Conservation (phyloP, 2,113 vertebrate genomes). For the Callospermophilus lateralis region DNA sequence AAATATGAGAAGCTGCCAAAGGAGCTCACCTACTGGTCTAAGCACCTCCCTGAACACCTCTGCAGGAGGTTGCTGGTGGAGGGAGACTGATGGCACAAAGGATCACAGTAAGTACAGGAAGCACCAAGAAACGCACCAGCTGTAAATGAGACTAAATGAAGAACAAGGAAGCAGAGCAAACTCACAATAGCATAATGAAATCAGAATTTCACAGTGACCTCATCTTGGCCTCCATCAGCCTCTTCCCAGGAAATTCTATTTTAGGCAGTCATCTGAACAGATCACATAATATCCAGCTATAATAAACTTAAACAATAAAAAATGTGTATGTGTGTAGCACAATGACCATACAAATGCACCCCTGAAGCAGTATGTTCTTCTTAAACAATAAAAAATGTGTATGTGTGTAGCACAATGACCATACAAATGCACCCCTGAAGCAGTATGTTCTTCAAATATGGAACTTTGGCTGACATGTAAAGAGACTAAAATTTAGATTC, state of each 20-base stretch:
- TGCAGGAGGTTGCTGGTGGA: not conserved
- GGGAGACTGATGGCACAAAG: not conserved
- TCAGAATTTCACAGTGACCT: constrained; percentile 24
- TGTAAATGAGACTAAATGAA: not conserved
- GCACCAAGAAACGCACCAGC: not conserved
- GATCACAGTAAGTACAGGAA: not conserved
- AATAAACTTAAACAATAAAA: not conserved
- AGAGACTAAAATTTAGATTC: not conserved
- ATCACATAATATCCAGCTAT: not conserved
- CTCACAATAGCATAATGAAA: not conserved
- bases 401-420: not conserved
- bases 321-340: not conserved
- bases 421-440: not conserved
- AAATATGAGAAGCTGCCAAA: not conserved
- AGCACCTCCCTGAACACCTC: not conserved
- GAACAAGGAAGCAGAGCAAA: not conserved
- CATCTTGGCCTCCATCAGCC: not conserved
- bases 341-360: not conserved
- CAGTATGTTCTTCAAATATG: not conserved
- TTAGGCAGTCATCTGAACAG: constrained; percentile 33
- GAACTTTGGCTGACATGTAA: not conserved
- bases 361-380: too few relatives aligned
- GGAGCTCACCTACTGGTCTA: not conserved
- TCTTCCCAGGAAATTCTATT: constrained; percentile 48
- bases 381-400: not conserved